Conservation (phyloP, 2,888 invertebrate genomes). For the Drosophila seclusa region DNA sequence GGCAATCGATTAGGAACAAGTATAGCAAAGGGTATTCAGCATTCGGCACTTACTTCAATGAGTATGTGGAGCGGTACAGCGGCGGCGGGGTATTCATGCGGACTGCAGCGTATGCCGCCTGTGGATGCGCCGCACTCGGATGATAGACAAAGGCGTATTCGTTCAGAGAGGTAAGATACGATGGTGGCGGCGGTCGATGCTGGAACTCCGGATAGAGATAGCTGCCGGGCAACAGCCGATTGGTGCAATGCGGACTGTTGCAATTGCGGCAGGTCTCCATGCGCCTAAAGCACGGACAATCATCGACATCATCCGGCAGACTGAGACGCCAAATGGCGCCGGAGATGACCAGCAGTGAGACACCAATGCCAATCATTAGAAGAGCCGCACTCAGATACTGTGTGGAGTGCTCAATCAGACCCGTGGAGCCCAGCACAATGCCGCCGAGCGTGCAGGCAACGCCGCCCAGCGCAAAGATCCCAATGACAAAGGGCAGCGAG, state of each 20-base stretch:
- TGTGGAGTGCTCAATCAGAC: constrained; percentile 84
- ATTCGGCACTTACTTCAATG: constrained; percentile 87
- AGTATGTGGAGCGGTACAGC: constrained; percentile 94
- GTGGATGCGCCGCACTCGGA: constrained; percentile 68
- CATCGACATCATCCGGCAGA: constrained; percentile 90
- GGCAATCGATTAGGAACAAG: constrained; percentile 1
- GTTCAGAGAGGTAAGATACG: constrained; percentile 98
- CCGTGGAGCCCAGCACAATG: constrained; percentile 84
- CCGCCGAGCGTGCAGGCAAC: constrained; percentile 84
- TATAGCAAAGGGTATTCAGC: not conserved
- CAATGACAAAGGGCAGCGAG: constrained; percentile 84
- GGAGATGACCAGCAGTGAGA: constrained; percentile 96
- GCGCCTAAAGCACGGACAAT: constrained; percentile 88
- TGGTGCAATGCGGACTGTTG: constrained; percentile 89
- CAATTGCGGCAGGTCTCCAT: constrained; percentile 86
- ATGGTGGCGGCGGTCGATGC: constrained; percentile 97
- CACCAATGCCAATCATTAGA: constrained; percentile 89
- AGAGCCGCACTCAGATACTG: constrained; percentile 84
- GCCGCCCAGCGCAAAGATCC: constrained; percentile 83
- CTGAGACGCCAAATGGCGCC: constrained; percentile 97
- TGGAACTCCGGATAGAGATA: constrained; percentile 98
- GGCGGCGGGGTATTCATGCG: constrained; percentile 92
- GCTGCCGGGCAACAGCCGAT: constrained; percentile 92
- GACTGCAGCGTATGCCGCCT: constrained; percentile 82
- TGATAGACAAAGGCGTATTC: constrained; percentile 95